A percentile compares a stretch with the other conserved stretches of the same genome.
Conservation (phyloP, 2,888 invertebrate species). For the Rhagonycha lutea region DNA sequence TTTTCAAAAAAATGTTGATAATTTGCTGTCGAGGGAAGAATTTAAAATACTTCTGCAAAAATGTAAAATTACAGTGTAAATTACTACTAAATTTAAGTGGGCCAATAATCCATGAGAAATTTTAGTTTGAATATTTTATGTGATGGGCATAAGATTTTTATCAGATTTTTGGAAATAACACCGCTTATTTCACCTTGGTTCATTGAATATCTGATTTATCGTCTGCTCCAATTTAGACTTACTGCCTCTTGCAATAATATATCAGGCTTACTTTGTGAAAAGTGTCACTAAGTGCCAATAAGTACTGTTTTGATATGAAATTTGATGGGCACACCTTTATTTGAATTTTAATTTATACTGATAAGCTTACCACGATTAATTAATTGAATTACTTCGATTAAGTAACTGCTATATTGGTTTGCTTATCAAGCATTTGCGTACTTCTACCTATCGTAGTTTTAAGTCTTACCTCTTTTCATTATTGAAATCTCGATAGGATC, state of each 20-base stretch:
- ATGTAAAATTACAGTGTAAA: not conserved
- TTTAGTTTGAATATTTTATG: too few relatives aligned
- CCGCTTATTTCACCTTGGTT: too few relatives aligned
- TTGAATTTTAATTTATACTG: not conserved
- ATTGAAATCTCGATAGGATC: not conserved
- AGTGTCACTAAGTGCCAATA: not conserved
- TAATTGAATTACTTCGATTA: not conserved
- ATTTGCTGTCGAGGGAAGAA: not conserved
- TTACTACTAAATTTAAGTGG: too few relatives aligned
- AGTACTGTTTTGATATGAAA: not conserved
- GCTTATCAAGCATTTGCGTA: not conserved
- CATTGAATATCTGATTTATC: too few relatives aligned
- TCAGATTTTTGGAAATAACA: too few relatives aligned
- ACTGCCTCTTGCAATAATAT: too few relatives aligned
- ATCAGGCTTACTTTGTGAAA: not conserved
- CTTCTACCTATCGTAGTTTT: not conserved
- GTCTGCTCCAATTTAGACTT: too few relatives aligned
- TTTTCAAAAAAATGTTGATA: not conserved
- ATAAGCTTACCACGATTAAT: not conserved
- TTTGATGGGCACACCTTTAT: not conserved
- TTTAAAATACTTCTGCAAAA: not conserved
- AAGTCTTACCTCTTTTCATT: not conserved
- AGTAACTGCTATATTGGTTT: not conserved
- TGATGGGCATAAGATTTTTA: too few relatives aligned
- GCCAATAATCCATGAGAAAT: too few relatives aligned